phyloP scores from a whole-genome alignment of 2,888 invertebrate species.

The Temnothorax ravouxi region DNA sequence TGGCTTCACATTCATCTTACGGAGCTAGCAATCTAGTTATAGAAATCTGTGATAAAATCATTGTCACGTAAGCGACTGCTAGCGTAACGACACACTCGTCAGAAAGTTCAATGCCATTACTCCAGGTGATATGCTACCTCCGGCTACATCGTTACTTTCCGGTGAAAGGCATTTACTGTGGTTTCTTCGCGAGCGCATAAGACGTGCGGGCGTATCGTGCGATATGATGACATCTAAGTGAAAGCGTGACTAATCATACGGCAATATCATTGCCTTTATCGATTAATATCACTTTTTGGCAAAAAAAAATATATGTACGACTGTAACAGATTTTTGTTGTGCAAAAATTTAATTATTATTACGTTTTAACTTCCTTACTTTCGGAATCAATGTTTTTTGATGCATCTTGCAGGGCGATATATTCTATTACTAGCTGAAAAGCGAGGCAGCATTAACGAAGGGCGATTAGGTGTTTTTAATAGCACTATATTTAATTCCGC shows the following conservation, averaged over 20 bases:
- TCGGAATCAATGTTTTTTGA: not conserved
- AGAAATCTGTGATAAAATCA: no score
- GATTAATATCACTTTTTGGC: not conserved
- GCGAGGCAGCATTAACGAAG: not conserved
- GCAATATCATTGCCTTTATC: not conserved
- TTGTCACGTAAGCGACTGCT: not conserved
- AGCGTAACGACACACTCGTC: not conserved
- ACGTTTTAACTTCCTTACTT: not conserved
- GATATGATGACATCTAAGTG: slow-evolving; percentile 13
- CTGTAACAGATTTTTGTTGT: not conserved
- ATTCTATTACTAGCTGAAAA: not conserved
- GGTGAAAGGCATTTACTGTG: slow-evolving; percentile 35
- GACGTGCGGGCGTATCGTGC: not conserved
- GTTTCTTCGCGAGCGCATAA: slow-evolving; percentile 21
- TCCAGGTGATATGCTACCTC: not conserved
- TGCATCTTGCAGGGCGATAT: not conserved
- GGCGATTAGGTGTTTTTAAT: not conserved
- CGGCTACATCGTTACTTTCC: not conserved
- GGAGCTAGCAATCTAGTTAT: no score
- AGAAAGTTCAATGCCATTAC: slow-evolving; percentile 30
- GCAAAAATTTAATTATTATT: not conserved
- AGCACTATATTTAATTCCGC: slow-evolving; percentile 10
- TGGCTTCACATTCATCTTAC: no score
- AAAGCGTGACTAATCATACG: slow-evolving; percentile 6
- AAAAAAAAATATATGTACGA: not conserved